Conservation (phyloP, 2,888 invertebrate species). For the Stenolophus ochropezus region DNA sequence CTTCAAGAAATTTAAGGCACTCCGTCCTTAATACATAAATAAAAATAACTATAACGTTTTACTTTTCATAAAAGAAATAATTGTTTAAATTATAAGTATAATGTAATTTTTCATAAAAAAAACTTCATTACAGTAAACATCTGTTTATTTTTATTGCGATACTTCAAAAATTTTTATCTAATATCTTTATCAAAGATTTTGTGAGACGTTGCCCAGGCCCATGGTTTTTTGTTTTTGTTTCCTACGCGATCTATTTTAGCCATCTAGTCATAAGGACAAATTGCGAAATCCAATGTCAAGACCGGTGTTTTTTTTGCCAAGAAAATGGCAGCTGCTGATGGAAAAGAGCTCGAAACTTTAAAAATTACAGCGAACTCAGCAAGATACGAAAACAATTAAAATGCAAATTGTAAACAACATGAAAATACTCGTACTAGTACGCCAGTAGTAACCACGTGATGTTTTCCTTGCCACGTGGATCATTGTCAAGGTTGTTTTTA, state of each 20-base stretch:
- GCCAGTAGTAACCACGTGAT: slow-evolving; percentile 10
- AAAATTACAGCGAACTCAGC: background rate
- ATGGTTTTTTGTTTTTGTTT: slow-evolving; percentile 24
- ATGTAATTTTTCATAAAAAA: no score
- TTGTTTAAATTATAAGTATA: no score
- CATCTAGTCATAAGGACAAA: slow-evolving; percentile 48
- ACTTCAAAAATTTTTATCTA: no score
- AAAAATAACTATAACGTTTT: no score
- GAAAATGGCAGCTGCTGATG: background rate
- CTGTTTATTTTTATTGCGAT: no score
- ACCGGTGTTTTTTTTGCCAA: slow-evolving; percentile 33
- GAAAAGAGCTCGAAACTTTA: background rate
- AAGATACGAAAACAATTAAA: background rate
- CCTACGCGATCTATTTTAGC: slow-evolving; percentile 30
- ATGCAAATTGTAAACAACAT: background rate
- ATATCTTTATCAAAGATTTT: no score
- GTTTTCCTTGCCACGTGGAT: slow-evolving; percentile 15
- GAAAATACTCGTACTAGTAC: background rate
- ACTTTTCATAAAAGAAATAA: no score
- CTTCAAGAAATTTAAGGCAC: no score
- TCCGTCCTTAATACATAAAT: no score
- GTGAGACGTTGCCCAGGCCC: no score
- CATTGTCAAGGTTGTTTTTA: slow-evolving; percentile 21
- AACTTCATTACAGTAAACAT: no score
- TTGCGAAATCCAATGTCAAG: slow-evolving; percentile 57